phyloP scores from a whole-genome alignment of 2,113 vertebrate genomes.

The Toxostoma redivivum region DNA sequence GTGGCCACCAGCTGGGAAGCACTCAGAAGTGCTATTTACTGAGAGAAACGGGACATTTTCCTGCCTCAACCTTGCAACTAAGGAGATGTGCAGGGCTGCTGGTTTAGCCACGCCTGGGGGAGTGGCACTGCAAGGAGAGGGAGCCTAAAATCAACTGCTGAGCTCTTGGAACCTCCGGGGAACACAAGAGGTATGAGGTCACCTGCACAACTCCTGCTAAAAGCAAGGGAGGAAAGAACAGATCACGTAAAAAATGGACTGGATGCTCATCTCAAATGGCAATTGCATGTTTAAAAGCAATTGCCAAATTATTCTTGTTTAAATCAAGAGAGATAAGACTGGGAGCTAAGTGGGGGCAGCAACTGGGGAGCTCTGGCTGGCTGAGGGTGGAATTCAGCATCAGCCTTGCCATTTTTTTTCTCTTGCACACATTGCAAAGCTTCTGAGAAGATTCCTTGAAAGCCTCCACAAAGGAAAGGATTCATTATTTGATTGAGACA shows the following conservation, averaged over 20 bases:
- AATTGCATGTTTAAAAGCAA: not conserved
- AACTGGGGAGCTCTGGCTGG: not conserved
- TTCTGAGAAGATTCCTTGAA: not conserved
- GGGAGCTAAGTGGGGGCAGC: not conserved
- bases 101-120: not conserved
- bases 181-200: not conserved
- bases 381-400: not conserved
- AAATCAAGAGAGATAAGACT: not conserved
- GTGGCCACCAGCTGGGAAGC: not conserved
- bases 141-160: not conserved
- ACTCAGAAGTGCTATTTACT: not conserved
- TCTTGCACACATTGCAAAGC: not conserved
- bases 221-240: not conserved
- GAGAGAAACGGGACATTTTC: not conserved
- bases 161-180: not conserved
- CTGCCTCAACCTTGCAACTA: not conserved
- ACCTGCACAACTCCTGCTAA: not conserved
- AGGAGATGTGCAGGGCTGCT: not conserved
- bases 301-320: not conserved
- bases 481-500: not conserved
- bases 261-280: not conserved
- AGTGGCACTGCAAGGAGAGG: not conserved
- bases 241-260: fast-evolving
- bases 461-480: not conserved
- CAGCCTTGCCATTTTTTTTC: not conserved